Percentiles rank a stretch among this genome's conserved stretches.
Conservation (phyloP, 30 jellyfish, hydroid and myxozoan species). For the Aurelia sp. region DNA sequence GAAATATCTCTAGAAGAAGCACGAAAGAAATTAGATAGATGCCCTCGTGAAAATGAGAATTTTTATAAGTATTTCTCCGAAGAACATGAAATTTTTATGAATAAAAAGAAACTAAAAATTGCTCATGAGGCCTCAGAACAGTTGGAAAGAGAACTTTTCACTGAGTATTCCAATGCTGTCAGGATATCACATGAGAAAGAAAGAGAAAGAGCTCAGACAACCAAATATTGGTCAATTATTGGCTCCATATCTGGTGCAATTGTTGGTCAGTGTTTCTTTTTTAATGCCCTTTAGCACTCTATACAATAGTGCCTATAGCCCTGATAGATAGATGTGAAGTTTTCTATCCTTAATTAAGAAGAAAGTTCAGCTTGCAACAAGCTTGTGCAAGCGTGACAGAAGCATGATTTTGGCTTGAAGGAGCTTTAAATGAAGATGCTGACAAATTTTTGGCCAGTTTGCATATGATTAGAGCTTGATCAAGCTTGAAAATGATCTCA, state of each 20-base stretch:
- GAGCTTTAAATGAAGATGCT: too few species aligned
- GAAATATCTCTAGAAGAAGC: slow-evolving; percentile 63
- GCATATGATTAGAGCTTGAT: too few species aligned
- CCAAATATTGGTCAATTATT: slow-evolving; percentile 92
- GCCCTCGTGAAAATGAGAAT: slow-evolving; percentile 79
- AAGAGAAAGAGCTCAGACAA: slow-evolving; percentile 86
- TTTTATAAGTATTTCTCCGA: slow-evolving; percentile 73
- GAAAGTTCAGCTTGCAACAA: too few species aligned
- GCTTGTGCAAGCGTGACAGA: too few species aligned
- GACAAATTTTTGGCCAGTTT: too few species aligned
- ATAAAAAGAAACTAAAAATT: slow-evolving; percentile 38
- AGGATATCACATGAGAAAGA: slow-evolving; percentile 94
- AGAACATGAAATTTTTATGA: slow-evolving; percentile 68
- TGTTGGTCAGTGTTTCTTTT: slow-evolving; percentile 48
- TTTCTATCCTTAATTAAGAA: too few species aligned
- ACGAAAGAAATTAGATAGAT: slow-evolving; percentile 77
- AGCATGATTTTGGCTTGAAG: too few species aligned
- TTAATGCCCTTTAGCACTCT: too few species aligned
- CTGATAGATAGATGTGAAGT: too few species aligned
- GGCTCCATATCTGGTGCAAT: slow-evolving; percentile 91
- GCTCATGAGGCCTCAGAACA: slow-evolving; percentile 54
- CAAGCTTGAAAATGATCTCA: too few species aligned
- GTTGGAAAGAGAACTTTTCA: slow-evolving; percentile 74
- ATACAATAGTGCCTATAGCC: too few species aligned
- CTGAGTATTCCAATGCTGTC: slow-evolving; percentile 84